These are phyloP conservation scores for Drosophila differens DNA, from an alignment of 2,888 invertebrate genomes.

Conservation along the genomic window DNA sequence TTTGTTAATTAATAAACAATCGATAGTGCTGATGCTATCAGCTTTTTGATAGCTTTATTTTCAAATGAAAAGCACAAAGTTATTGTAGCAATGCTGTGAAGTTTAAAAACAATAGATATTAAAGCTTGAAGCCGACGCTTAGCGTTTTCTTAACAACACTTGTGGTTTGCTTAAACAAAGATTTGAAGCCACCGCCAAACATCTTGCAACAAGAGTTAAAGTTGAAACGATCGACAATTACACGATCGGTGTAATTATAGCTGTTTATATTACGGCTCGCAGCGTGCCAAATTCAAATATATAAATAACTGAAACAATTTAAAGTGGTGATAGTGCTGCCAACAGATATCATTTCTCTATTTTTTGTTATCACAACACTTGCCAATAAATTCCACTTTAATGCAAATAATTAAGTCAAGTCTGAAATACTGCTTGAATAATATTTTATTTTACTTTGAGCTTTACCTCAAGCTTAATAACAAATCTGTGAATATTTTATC, in stretches of 20 bases:
- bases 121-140: not conserved
- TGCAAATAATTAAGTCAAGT: not conserved
- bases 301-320: not conserved
- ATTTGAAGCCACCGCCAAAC: not conserved
- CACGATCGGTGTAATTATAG: not conserved
- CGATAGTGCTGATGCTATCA: not conserved
- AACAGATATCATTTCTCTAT: not conserved
- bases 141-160: not conserved
- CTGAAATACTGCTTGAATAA: not conserved
- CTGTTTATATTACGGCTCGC: not conserved
- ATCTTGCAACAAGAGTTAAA: not conserved
- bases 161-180: not conserved
- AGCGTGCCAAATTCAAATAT: too few relatives aligned
- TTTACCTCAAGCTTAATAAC: conserved; percentile 3
- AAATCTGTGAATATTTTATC: conserved; percentile 9
- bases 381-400: not conserved
- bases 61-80: not conserved
- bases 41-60: not conserved
- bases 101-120: not conserved
- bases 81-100: not conserved
- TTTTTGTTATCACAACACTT: not conserved
- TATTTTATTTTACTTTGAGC: not conserved
- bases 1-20: not conserved
- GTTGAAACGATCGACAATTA: too few relatives aligned
- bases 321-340: not conserved